These are phyloP conservation scores for Nothocercus julius DNA, from an alignment of 2,113 vertebrate genomes.

Conservation along the genomic window DNA sequence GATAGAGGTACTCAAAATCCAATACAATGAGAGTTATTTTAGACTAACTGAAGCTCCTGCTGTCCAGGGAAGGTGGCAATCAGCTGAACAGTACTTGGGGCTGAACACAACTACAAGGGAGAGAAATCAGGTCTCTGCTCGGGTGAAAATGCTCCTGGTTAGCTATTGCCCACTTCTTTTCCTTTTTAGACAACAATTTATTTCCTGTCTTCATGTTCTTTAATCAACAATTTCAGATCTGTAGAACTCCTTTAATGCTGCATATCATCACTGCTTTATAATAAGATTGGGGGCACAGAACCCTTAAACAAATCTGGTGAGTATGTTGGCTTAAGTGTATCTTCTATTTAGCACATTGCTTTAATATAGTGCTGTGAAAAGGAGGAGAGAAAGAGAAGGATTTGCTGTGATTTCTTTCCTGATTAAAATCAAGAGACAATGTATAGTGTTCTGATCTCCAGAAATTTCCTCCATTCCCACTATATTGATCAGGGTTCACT, in stretches of 20 bases:
- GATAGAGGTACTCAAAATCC: neutral
- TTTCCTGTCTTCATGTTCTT: neutral
- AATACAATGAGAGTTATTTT: neutral
- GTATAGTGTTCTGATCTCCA: neutral
- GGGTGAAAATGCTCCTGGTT: neutral
- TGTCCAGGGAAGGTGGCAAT: constrained; percentile 1
- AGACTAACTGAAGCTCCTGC: neutral
- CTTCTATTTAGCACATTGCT: neutral
- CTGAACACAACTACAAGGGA: neutral
- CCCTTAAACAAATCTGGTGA: neutral
- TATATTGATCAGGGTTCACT: constrained; percentile 11
- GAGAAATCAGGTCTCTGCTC: neutral
- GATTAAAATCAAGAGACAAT: neutral
- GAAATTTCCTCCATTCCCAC: neutral
- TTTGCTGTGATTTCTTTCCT: neutral
- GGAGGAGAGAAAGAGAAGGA: neutral
- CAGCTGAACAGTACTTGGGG: constrained; percentile 16
- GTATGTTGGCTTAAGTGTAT: neutral
- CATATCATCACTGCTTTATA: neutral
- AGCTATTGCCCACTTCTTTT: neutral
- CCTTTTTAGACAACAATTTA: neutral
- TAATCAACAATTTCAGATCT: neutral
- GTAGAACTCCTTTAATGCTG: neutral
- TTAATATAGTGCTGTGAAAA: neutral
- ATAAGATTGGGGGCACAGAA: neutral